Conservation (phyloP, 2,888 invertebrate genomes). For the Spialia ferax region DNA sequence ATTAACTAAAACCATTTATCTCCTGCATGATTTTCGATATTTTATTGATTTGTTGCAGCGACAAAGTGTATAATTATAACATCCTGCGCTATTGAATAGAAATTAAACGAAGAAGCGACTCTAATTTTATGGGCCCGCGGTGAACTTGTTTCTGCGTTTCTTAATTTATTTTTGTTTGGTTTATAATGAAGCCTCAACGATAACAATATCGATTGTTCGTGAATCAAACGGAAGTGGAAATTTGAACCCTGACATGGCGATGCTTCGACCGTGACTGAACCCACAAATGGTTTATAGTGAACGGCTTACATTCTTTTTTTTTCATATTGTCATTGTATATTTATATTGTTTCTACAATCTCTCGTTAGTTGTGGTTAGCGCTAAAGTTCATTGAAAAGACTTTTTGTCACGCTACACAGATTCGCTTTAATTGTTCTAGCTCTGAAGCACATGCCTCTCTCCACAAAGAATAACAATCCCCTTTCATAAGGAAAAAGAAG, state of each 20-base stretch:
- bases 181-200: slow-evolving; percentile 74
- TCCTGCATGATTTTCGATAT: slow-evolving; percentile 73
- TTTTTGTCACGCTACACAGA: slow-evolving; percentile 6
- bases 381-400: slow-evolving; percentile 20
- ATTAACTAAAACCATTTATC: slow-evolving; percentile 80
- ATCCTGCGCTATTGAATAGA: slow-evolving; percentile 37
- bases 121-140: slow-evolving; percentile 32
- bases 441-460: slow-evolving; percentile 2
- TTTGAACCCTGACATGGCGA: slow-evolving; percentile 75
- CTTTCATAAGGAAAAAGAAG: background rate
- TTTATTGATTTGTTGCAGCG: slow-evolving; percentile 34
- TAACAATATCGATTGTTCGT: slow-evolving; percentile 81
- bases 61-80: slow-evolving; percentile 40
- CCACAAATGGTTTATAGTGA: slow-evolving; percentile 57
- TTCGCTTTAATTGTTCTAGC: background rate
- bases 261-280: slow-evolving; percentile 77
- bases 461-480: background rate
- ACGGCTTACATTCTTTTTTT: slow-evolving; percentile 39
- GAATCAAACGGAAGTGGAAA: slow-evolving; percentile 78
- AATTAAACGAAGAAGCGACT: slow-evolving; percentile 36
- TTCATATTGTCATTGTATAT: slow-evolving; percentile 40
- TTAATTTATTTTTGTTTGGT: slow-evolving; percentile 72
- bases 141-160: slow-evolving; percentile 40
- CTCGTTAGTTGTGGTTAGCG: slow-evolving; percentile 32
- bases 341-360: slow-evolving; percentile 37